Base-by-base conservation (phyloP, 2,113 vertebrate species). In the Oxygymnocypris stewartii region DNA sequence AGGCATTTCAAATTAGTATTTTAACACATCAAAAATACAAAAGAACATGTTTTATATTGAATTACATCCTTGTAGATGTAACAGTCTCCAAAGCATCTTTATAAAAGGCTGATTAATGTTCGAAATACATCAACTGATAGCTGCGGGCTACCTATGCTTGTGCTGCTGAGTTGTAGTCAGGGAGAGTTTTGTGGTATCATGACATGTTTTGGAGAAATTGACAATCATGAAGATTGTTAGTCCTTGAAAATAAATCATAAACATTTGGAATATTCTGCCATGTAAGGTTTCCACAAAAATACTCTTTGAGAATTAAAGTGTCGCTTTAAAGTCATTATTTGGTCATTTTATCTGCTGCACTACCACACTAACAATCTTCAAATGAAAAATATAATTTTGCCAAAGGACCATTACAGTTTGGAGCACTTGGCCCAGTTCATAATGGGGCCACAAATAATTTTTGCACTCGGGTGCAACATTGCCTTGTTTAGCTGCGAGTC, bases 51-150 rank as follows among this genome's bases (percentile, higher is more conserved):
- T 94, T 92, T 91, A 89, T 90, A 91, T 89, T 95, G 94, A 96
- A 96, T 96, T 96, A 96, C 87, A 92, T 88, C 91, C 90, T 93
- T 91, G 93, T 94, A 95, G 95, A 95, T 96, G 95, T 93, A 95
- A 95, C 93, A 95, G 95, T 94, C 95, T 96, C 94, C 94, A 95
- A 96, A 96, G 95, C 96, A 96, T 96, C 96, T 96, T 96, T 94
- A 95, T 91, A 92, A 93, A 96, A 96, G 95, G 95, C 96, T 96
- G 96, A 98, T 97, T 97, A 96, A 94, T 92, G 94, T 93, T 95
- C 92, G 96, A 95, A 96, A 95, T 97, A 96, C 97, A 96, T 96
- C 95, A 96, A 95, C 94, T 90, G 93, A 93, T 94, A 93, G 94
- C 96, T 97, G 93, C 94, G 94, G 96, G 93, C 85, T 31, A 67